These are phyloP conservation scores for Rallus crepitans DNA, from an alignment of 2,797 vertebrate genomes.

Conservation along the genomic window DNA sequence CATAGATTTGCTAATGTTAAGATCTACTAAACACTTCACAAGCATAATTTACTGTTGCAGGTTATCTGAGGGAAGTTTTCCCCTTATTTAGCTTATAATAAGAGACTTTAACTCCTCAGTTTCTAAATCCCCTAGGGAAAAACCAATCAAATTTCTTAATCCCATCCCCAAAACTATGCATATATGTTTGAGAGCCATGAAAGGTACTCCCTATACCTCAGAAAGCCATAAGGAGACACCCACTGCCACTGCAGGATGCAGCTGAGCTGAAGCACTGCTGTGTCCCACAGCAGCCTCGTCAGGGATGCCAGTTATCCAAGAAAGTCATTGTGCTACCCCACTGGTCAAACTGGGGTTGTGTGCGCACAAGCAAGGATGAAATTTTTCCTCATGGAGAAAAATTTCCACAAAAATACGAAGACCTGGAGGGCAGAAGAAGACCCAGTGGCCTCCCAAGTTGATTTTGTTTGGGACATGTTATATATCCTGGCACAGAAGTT, in stretches of 20 bases:
- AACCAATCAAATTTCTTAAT: background rate
- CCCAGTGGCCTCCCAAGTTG: background rate
- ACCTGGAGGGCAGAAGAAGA: background rate
- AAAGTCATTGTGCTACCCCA: rapidly evolving
- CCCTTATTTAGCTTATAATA: background rate
- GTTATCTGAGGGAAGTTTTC: background rate
- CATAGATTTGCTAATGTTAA: background rate
- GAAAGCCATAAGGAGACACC: background rate
- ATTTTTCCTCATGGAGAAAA: background rate
- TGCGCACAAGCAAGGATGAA: background rate
- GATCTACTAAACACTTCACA: background rate
- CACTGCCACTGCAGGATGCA: background rate
- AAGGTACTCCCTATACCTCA: background rate
- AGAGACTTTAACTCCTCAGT: background rate
- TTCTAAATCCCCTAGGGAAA: background rate
- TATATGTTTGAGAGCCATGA: background rate
- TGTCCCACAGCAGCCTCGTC: background rate
- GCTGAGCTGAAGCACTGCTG: background rate
- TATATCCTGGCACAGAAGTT: background rate
- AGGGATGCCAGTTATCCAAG: background rate
- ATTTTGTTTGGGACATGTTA: background rate
- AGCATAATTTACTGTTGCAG: background rate
- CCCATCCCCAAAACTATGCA: background rate
- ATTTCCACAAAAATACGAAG: background rate
- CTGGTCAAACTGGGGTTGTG: background rate